Conservation (phyloP, 2,113 vertebrate genomes). For the Cacatua alba region DNA sequence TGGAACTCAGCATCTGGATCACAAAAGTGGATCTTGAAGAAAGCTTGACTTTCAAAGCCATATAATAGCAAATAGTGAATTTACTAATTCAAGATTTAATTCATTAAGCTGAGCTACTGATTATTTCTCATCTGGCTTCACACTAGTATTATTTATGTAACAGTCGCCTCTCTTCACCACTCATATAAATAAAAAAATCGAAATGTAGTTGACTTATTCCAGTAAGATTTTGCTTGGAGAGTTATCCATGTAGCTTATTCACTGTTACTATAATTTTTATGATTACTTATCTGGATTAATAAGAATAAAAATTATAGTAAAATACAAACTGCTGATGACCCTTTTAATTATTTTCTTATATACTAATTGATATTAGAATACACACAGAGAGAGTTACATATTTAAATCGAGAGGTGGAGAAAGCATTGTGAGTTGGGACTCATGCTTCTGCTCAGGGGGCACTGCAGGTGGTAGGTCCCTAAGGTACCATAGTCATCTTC, state of each 20-base stretch:
- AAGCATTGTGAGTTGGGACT: not conserved
- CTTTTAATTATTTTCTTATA: not conserved
- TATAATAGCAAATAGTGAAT: not conserved
- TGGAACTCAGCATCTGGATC: not conserved
- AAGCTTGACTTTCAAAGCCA: not conserved
- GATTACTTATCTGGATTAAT: not conserved
- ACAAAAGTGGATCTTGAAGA: not conserved
- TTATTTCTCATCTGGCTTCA: slow-evolving; percentile 30
- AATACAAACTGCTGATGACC: not conserved
- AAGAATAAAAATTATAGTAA: not conserved
- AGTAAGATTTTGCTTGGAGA: not conserved
- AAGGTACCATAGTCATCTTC: not conserved
- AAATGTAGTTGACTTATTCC: not conserved
- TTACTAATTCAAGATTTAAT: slow-evolving; percentile 30
- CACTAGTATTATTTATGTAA: slow-evolving; percentile 7
- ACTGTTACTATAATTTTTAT: not conserved
- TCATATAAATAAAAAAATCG: not conserved
- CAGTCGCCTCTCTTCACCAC: not conserved
- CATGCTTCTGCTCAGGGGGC: not conserved
- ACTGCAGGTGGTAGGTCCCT: not conserved
- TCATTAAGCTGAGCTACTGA: slow-evolving; percentile 2
- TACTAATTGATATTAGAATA: not conserved
- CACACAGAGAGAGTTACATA: not conserved
- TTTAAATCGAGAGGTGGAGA: not conserved
- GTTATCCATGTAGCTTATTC: not conserved